Evolutionary conservation across 2,113 vertebrate species (phyloP).

Genomic region (Peromyscus leucopus): DNA sequence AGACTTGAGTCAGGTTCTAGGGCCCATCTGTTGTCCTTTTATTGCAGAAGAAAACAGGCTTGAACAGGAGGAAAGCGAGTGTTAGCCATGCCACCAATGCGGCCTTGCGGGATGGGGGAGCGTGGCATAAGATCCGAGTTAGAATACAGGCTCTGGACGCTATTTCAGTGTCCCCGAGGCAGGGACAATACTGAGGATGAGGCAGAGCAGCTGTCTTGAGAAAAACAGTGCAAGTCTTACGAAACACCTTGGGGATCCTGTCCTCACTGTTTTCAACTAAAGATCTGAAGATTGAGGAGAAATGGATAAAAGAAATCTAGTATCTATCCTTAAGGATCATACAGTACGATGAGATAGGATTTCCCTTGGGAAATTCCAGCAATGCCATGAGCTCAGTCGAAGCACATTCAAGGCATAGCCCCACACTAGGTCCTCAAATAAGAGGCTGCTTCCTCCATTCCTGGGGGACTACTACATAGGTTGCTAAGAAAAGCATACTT

Average conservation of each 20-base stretch:
- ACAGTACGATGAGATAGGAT: not conserved
- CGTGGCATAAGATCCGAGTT: not conserved
- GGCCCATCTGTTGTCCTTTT: not conserved
- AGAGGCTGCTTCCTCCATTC: constrained; percentile 20
- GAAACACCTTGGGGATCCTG: not conserved
- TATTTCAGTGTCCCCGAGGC: not conserved
- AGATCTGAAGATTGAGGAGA: not conserved
- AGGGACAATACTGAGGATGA: not conserved
- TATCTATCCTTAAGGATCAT: not conserved
- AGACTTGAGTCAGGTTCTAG: not conserved
- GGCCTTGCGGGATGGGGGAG: not conserved
- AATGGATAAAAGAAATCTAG: not conserved
- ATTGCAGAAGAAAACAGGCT: constrained; percentile 9
- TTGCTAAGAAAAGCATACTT: not conserved
- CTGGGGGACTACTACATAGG: not conserved
- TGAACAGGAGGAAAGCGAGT: not conserved
- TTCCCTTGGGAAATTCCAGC: not conserved
- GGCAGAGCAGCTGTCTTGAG: not conserved
- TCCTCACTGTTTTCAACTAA: not conserved
- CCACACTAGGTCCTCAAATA: not conserved
- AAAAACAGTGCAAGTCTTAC: not conserved
- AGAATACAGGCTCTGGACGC: not conserved
- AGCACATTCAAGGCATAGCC: not conserved
- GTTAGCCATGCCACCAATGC: not conserved
- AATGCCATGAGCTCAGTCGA: not conserved